Conservation (phyloP, 92 coral and sea anemone genomes). For the Parazoanthus darwini region DNA sequence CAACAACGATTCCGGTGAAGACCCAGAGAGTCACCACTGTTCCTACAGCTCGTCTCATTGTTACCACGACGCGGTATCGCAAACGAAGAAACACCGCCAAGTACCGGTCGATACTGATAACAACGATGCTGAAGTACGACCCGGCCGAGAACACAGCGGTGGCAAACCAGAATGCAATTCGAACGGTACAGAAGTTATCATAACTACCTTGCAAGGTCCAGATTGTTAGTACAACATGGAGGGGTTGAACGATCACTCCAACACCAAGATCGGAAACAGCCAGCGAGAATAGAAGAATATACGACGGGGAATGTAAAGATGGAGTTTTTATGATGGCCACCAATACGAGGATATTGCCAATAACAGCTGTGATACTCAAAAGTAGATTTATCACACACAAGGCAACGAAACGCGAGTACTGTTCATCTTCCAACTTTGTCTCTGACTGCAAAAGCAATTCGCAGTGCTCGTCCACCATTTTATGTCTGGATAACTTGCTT, state of each 20-base stretch:
- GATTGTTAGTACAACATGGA: slow-evolving; percentile 5
- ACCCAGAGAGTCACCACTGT: neutral
- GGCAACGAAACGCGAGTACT: neutral
- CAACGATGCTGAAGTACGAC: slow-evolving; percentile 14
- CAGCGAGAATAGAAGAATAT: slow-evolving; percentile 17
- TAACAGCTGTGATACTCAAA: neutral
- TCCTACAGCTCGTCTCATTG: slow-evolving; percentile 12
- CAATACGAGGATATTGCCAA: slow-evolving; percentile 15
- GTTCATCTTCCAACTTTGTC: neutral
- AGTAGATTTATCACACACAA: neutral
- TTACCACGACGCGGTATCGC: slow-evolving; percentile 1
- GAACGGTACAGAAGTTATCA: slow-evolving; percentile 5
- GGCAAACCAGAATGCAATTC: neutral
- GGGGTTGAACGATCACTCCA: slow-evolving; percentile 5
- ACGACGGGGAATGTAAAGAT: slow-evolving; percentile 26
- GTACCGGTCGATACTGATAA: slow-evolving; percentile 2
- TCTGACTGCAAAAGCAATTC: neutral
- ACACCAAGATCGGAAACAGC: slow-evolving; percentile 28
- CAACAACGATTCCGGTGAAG: slow-evolving; percentile 6
- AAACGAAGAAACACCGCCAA: slow-evolving; percentile 23
- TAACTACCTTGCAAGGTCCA: neutral
- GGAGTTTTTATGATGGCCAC: slow-evolving; percentile 22
- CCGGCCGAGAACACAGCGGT: slow-evolving; percentile 15
- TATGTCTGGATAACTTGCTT: neutral
- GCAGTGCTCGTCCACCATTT: neutral